These are phyloP conservation scores for Pocota personata DNA, from an alignment of 2,888 invertebrate species.

Conservation along the genomic window DNA sequence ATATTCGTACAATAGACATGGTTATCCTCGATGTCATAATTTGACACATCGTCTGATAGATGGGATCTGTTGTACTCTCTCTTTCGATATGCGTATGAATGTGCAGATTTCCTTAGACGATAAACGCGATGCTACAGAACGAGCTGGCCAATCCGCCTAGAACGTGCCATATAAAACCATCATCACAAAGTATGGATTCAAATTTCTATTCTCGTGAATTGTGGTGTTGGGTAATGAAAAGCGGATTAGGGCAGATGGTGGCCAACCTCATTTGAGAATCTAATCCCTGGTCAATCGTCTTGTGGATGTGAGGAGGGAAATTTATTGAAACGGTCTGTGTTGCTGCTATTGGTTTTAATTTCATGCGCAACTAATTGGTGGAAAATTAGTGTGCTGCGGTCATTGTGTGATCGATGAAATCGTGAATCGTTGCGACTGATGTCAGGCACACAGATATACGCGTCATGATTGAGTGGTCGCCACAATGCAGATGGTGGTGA, in stretches of 20 bases:
- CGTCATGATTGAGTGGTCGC: slow-evolving; percentile 62
- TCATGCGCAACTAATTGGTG: slow-evolving; percentile 66
- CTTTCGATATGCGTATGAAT: not conserved
- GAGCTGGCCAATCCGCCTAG: slow-evolving; percentile 36
- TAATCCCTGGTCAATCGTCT: slow-evolving; percentile 42
- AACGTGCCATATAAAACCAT: slow-evolving; percentile 55
- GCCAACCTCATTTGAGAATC: not conserved
- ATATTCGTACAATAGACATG: slow-evolving; percentile 16
- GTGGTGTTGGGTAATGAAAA: slow-evolving; percentile 56
- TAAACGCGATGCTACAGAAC: slow-evolving; percentile 1
- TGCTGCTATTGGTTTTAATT: slow-evolving; percentile 45
- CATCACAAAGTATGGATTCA: slow-evolving; percentile 21
- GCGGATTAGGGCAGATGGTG: slow-evolving; percentile 61
- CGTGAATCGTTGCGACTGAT: slow-evolving; percentile 42
- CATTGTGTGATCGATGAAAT: slow-evolving; percentile 68
- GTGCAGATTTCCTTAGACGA: slow-evolving; percentile 39
- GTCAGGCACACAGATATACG: slow-evolving; percentile 47
- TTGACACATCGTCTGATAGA: slow-evolving; percentile 58
- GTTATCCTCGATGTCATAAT: slow-evolving; percentile 57
- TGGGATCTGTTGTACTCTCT: not conserved
- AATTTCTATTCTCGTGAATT: slow-evolving; percentile 48
- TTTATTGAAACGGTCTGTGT: slow-evolving; percentile 17
- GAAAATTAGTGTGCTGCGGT: slow-evolving; percentile 65
- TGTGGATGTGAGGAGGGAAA: slow-evolving; percentile 13
- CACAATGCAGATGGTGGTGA: slow-evolving; percentile 39